Conservation (phyloP, 2,113 vertebrate genomes). For the Oryzias woworae region DNA sequence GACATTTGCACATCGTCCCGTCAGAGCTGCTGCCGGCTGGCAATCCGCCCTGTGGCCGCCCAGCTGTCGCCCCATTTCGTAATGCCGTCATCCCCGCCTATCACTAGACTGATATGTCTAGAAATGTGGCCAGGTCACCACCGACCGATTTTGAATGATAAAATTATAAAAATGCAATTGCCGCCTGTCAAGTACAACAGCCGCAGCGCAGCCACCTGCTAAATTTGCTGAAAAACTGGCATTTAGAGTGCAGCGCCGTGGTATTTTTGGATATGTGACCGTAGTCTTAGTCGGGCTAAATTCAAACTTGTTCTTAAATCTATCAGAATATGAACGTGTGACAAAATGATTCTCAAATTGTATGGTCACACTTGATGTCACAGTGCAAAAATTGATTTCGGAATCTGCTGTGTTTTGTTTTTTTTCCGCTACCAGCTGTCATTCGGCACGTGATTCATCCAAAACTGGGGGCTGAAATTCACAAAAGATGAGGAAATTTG, state of each 20-base stretch:
- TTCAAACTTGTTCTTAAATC: constrained; percentile 1
- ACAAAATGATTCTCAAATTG: constrained; percentile 4
- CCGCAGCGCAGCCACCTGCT: too few species aligned
- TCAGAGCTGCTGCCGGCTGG: too few species aligned
- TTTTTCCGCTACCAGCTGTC: constrained; percentile 38
- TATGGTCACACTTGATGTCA: constrained; percentile 11
- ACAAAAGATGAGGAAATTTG: constrained; percentile 35
- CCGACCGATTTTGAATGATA: too few species aligned
- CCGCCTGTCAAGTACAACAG: too few species aligned
- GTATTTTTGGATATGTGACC: background rate
- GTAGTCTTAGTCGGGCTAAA: background rate
- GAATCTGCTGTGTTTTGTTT: constrained; percentile 48
- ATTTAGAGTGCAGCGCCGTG: background rate
- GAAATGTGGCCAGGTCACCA: too few species aligned
- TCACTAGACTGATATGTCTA: too few species aligned
- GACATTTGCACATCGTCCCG: too few species aligned
- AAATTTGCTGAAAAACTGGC: too few species aligned
- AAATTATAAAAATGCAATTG: too few species aligned
- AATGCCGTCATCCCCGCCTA: too few species aligned
- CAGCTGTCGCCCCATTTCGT: too few species aligned
- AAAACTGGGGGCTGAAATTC: constrained; percentile 43
- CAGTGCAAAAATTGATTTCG: constrained; percentile 35
- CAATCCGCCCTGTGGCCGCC: too few species aligned
- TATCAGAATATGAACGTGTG: background rate
- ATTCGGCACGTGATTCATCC: constrained; percentile 52